Conservation (phyloP, 1,140 invertebrate genomes). For the Drosophila malerkotliana region DNA sequence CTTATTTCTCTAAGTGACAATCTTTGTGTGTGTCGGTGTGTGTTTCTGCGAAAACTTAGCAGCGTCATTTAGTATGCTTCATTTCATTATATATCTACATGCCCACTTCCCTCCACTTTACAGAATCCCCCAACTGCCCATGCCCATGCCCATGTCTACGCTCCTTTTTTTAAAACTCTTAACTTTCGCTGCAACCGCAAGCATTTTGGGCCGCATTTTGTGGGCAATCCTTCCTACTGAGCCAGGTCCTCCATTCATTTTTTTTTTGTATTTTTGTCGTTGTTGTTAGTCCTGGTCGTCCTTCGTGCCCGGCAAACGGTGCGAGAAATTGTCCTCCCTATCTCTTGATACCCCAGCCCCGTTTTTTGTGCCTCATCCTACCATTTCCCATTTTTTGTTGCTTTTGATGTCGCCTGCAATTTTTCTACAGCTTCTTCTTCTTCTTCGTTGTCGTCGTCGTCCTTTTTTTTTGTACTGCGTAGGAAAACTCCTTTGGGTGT, state of each 20-base stretch:
- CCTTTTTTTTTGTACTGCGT: slow-evolving; percentile 50
- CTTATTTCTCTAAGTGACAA: slow-evolving; percentile 8
- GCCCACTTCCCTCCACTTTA: slow-evolving; percentile 3
- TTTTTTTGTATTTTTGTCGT: not conserved
- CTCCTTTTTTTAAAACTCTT: slow-evolving; percentile 58
- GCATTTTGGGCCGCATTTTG: slow-evolving; percentile 76
- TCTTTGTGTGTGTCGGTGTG: slow-evolving; percentile 23
- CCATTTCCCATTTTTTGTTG: slow-evolving; percentile 38
- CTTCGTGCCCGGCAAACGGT: slow-evolving; percentile 60
- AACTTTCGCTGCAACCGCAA: slow-evolving; percentile 79
- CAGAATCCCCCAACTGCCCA: slow-evolving; percentile 18
- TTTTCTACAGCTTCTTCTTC: slow-evolving; percentile 31
- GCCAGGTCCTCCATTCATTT: slow-evolving; percentile 8
- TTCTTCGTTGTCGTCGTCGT: not conserved
- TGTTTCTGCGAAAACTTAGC: slow-evolving; percentile 68
- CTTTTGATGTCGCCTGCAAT: slow-evolving; percentile 77
- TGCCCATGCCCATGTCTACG: slow-evolving; percentile 34
- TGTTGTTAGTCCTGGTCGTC: slow-evolving; percentile 5
- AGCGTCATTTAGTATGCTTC: slow-evolving; percentile 80
- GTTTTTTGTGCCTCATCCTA: slow-evolving; percentile 1
- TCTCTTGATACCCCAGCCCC: slow-evolving; percentile 25
- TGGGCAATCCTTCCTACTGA: slow-evolving; percentile 70
- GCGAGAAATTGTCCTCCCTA: slow-evolving; percentile 79
- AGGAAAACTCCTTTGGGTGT: slow-evolving; percentile 73
- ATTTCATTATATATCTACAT: slow-evolving; percentile 69